Conservation (phyloP, 2,888 invertebrate species). For the Agonopterix subpropinquella region DNA sequence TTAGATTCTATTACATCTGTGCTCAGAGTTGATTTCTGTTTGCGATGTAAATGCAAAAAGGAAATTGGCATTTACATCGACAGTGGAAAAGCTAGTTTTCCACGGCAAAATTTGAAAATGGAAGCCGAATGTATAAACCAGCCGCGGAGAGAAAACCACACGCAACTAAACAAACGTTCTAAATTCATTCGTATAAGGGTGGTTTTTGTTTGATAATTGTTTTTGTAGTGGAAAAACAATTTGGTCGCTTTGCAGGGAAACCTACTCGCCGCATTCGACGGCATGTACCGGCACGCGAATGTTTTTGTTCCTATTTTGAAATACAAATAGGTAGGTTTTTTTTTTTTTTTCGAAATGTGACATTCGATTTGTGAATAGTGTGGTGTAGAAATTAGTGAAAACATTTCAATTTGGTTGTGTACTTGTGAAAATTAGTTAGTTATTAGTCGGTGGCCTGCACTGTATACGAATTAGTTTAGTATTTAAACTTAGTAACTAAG, state of each 20-base stretch:
- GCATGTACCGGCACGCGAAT: conserved; percentile 69
- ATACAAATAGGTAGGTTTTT: conserved; percentile 30
- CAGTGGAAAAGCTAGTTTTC: conserved; percentile 71
- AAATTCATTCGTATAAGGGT: conserved; percentile 8
- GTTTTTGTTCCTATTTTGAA: conserved; percentile 58
- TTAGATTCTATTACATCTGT: conserved; percentile 22
- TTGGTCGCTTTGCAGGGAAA: conserved; percentile 5
- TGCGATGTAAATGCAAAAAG: conserved; percentile 35
- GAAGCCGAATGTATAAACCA: conserved; percentile 45
- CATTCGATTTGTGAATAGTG: conserved; percentile 24
- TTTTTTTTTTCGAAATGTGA: conserved; percentile 41
- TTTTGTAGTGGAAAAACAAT: conserved; percentile 1
- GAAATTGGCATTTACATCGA: conserved; percentile 71
- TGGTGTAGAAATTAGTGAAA: conserved; percentile 3
- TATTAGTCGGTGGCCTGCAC: conserved; percentile 18
- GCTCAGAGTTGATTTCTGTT: conserved; percentile 30
- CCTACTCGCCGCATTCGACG: conserved; percentile 51
- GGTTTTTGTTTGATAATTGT: conserved; percentile 4
- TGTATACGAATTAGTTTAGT: conserved; percentile 21
- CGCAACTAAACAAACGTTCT: conserved; percentile 7
- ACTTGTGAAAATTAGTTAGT: conserved; percentile 4
- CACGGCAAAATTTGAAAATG: conserved; percentile 66
- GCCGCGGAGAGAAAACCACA: conserved; percentile 31
- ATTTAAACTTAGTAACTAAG: neutral
- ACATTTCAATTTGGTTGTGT: conserved; percentile 3